Evolutionary conservation across 2,797 vertebrate genomes (phyloP), one percentile per base, ranked within the genome.

Genomic region (Microcaecilia unicolor): DNA sequence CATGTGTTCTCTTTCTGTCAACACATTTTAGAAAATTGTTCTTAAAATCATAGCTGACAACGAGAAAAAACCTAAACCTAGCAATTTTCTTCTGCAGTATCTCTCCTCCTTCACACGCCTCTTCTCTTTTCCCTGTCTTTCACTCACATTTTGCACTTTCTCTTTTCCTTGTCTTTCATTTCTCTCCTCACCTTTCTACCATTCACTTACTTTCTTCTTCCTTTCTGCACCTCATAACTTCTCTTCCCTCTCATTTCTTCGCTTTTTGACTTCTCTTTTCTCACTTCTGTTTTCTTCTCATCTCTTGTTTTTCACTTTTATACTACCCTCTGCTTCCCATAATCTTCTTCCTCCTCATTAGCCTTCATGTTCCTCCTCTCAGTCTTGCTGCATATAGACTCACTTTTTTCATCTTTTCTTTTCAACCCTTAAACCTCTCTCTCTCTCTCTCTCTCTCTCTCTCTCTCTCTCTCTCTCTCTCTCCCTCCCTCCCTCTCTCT

Each of bases 1-100:
- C 8, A 37, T 35, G 22, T 46, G 61, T 18, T 36, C 23, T 46
- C 57, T 43, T 18, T 33, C 38, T 56, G 51, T 57, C 37, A 53
- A 44, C 18, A 32, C 15, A 34, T 10, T 34, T 44, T 48, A 47
- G 44, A 54, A 41, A 38, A 24, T 40, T 3, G 13, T 13, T 38
- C 6, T 4, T 22, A 15, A 38, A 23, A 38, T 61, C 38, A 53
- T 47, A 59, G 37, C 18, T 10, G 49, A 10, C 32, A 21, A 28
- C 24, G 41, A 28, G 11, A 34, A 32, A 28, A 39, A 9, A 34
- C 10, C 34, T 20, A 27, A 39, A n/a, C n/a, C n/a, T n/a, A n/a
- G n/a, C n/a, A n/a, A n/a, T n/a, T n/a, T n/a, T n/a, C n/a, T n/a
- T n/a, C n/a, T n/a, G n/a, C n/a, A n/a, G n/a, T n/a, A n/a, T n/a